Evolutionary conservation across 2,797 vertebrate species (phyloP), one percentile per base, ranked within the genome.

Genomic region (Phylloscopus collybita): DNA sequence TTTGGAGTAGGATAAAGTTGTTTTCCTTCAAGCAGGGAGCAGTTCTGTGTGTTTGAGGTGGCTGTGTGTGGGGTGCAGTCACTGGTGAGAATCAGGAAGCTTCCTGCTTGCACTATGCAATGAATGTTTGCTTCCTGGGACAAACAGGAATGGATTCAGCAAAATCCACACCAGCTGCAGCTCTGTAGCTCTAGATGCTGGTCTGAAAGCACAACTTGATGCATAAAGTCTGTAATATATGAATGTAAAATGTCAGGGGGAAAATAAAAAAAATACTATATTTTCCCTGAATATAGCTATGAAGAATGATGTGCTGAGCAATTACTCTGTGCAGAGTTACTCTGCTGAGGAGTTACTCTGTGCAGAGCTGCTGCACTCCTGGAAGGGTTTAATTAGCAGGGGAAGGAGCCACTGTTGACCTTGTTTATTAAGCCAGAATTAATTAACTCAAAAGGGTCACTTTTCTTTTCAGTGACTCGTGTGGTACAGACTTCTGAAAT

Each of bases 361-460:
- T 20, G 67, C 49, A 53, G 59, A 66, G 32, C 65, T 74, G 74
- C 54, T 69, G 95, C 30, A 9, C 27, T 86, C 54, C 29, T 29
- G 1, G 9, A 49, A 40, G 69, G 22, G 16, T n/a, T 75, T 85
- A 64, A 34, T 71, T 44, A 72, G 70, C 85, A 91, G 90, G 81
- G 60, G 64, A 76, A 91, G 38, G 95, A 96, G 92, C 61, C n/a
- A n/a, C 80, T 49, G 47, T 30, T 88, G 69, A 67, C 62, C n/a
- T 78, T 56, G n/a, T 67, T 64, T 90, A 44, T 94, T 93, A 94
- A 96, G 66, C 56, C 84, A 67, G 93, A 90, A 66, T 81, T 92
- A 87, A 91, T 85, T 71, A 94, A 92, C 93, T 95, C 86, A 19
- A 16, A 79, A 72, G 84, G 71, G 95, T 75, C 75, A 80, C 30